Base-by-base conservation (phyloP, 2,113 vertebrate genomes). In the Limanda limanda region DNA sequence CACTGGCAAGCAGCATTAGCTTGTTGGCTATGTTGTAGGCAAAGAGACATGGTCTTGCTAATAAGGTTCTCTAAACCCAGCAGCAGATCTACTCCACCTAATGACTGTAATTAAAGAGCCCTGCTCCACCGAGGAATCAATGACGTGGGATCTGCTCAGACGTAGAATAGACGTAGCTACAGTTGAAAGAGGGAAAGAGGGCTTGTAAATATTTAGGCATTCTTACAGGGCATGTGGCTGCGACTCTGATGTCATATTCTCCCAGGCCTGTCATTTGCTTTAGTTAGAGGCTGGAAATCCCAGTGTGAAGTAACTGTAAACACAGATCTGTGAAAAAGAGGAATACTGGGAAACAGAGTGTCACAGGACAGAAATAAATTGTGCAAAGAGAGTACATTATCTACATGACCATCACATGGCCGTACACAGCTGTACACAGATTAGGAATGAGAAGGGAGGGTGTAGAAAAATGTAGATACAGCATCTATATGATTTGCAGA, bases 71-170 rank as follows among this genome's bases (percentile, higher is more conserved):
- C 72, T 72, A 89, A 89, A 88, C 91, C 76, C 64, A 78, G 84
- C 80, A 81, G 74, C 83, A 88, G 85, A 80, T 81, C 84, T 79
- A 83, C 83, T 84, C 81, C 17, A 48, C 84, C 82, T 92, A 92
- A 94, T 93, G 88, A 88, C 79, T 79, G 79, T 93, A 93, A 94
- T 95, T 94, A 93, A 91, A 93, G 80, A 89, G 78, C 76, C 60
- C 64, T 63, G 80, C 58, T 82, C 69, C 88, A 80, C 37, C 13
- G 68, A 78, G 65, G 87, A 81, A 91, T 88, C 85, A 59, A 81
- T 84, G 89, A 88, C 57, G 77, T 79, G 74, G 68, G 71, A 78
- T 79, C 72, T 14, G 59, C 65, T 80, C 78, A 83, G 83, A 90
- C 67, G 64, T 25, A 86, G 62, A 62, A 77, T 76, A 81, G 83